Conservation (phyloP, 2,113 vertebrate species). For the Platysternon megacephalum region DNA sequence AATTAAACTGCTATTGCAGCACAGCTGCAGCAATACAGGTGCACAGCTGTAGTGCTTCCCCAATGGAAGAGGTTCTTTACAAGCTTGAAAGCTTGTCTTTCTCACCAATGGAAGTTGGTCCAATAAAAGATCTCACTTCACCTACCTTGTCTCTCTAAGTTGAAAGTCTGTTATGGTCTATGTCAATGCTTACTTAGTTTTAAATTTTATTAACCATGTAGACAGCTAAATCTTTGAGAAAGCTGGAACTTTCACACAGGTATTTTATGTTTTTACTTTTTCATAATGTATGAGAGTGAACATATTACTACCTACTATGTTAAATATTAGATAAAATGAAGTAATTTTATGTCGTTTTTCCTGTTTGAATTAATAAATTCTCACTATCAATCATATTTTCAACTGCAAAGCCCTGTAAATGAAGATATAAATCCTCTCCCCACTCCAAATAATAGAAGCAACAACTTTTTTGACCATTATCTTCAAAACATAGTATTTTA, state of each 20-base stretch:
- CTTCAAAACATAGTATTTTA: constrained; percentile 37
- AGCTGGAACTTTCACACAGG: background rate
- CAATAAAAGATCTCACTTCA: background rate
- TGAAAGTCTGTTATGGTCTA: background rate
- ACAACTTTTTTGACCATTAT: background rate
- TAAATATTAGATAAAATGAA: background rate
- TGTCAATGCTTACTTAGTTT: background rate
- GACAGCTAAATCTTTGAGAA: background rate
- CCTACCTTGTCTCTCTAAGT: background rate
- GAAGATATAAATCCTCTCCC: constrained; percentile 8
- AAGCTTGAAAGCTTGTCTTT: background rate
- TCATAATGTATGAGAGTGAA: background rate
- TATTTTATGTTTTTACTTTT: background rate
- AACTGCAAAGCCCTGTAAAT: background rate
- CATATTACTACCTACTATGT: background rate
- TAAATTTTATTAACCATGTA: background rate
- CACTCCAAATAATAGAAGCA: background rate
- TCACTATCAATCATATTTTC: background rate
- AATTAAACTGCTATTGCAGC: background rate
- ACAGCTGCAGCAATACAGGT: too few relatives aligned
- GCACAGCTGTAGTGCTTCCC: background rate
- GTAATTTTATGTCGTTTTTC: background rate
- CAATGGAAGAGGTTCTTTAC: background rate
- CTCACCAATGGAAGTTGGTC: background rate
- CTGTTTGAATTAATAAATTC: background rate